Base-by-base conservation (phyloP, 1,140 invertebrate genomes). In the Magallana ariakensis region DNA sequence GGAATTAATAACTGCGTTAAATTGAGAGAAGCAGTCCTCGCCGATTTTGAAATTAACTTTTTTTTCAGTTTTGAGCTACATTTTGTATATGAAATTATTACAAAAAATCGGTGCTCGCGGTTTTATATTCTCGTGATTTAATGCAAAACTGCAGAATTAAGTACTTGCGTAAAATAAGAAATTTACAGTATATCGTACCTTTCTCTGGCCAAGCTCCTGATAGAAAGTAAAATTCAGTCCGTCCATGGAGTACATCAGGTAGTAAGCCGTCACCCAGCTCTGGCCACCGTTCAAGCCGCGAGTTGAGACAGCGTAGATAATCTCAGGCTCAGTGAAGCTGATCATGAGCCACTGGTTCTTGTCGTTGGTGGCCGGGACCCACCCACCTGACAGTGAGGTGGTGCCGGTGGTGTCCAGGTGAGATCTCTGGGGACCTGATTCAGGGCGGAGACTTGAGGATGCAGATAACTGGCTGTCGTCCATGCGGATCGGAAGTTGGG, bases 241-340 rank as follows among this genome's bases (percentile, higher is more conserved):
- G 87, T 85, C 91, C 86, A 80, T 81, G 84, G 85, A 88, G 80
- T 89, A 90, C 26, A 87, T 86, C 15, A 98, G 93, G 88, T 96
- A 96, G 93, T 96, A 98, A 0, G 96, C 94, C 0, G 96, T 96
- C 1, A 98, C 97, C 97, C 97, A 98, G 16, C 92, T 85, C 70
- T 91, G 89, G 6, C 84, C 62, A 15, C 90, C 91, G 15, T 90
- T 86, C 9, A 90, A 84, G 54, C 94, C 94, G 92, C 96, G 96
- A 0, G 97, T 97, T n/a, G 96, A 95, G 7, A 98, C 94, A 70
- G 97, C 97, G 15, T 97, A 97, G 13, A 98, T 93, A 90, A 97
- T 97, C 70, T 97, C 95, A 0, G 96, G 95, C 57, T 96, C 96
- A 9, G 46, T 33, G 92, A 98, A 97, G 93, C 98, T 96, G 58